A percentile compares a stretch with the other conserved stretches of the same genome.
Evolutionary conservation across 2,888 invertebrate genomes (phyloP).

Genomic region (Philhelius pedissequus): DNA sequence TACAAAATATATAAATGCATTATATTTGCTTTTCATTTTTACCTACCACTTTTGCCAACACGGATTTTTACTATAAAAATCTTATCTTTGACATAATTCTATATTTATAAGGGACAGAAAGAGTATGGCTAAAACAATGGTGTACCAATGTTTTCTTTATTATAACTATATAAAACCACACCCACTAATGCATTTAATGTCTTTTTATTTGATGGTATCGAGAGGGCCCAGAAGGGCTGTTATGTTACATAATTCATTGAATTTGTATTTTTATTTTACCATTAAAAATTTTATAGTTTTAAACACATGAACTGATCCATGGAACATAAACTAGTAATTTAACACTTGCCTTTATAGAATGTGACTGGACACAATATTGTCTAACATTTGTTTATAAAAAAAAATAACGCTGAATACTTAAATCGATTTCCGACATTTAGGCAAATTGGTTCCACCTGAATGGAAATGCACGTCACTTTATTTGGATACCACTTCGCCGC

Average conservation of each 20-base stretch:
- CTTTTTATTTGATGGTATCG: not conserved
- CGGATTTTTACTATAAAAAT: not conserved
- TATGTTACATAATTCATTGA: not conserved
- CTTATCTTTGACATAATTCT: not conserved
- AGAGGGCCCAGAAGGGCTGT: no score
- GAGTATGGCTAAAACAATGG: not conserved
- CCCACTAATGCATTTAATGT: not conserved
- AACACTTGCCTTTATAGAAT: no score
- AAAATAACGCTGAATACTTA: not conserved
- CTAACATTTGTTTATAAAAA: not conserved
- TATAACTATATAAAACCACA: not conserved
- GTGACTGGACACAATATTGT: no score
- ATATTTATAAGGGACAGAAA: not conserved
- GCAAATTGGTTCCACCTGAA: conserved; percentile 27
- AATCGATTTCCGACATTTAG: conserved; percentile 24
- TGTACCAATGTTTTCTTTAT: not conserved
- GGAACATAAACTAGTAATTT: not conserved
- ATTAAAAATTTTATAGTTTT: not conserved
- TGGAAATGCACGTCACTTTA: conserved; percentile 15
- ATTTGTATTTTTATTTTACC: not conserved
- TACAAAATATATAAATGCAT: not conserved
- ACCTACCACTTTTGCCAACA: not conserved
- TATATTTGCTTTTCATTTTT: not conserved
- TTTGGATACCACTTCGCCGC: not conserved
- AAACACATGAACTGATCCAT: not conserved